These are phyloP conservation scores for Zygaena filipendulae DNA, from an alignment of 2,888 invertebrate genomes.

Conservation along the genomic window DNA sequence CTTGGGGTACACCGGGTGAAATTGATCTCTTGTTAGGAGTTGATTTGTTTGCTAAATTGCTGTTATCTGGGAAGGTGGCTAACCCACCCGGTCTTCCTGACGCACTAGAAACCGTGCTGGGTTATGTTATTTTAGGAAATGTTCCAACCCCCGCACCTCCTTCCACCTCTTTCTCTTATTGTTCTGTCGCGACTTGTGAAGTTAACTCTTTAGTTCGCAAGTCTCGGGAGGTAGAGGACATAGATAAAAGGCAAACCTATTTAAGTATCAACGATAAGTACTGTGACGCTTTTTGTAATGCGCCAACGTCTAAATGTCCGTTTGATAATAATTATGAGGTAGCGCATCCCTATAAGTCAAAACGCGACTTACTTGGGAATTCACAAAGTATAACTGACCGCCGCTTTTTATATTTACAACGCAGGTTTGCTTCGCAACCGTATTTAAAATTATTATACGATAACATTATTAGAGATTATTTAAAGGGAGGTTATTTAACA, in stretches of 20 bases:
- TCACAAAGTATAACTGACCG: not conserved
- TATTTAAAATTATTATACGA: constrained; percentile 9
- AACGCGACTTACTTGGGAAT: not conserved
- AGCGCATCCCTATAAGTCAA: constrained; percentile 5
- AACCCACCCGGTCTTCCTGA: constrained; percentile 1
- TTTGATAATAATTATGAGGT: constrained; percentile 6
- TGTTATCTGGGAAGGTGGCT: constrained; percentile 6
- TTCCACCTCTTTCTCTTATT: not conserved
- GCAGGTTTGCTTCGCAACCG: constrained; percentile 7
- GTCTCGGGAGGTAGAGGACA: constrained; percentile 5
- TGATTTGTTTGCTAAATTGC: constrained; percentile 9
- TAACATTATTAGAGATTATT: constrained; percentile 11
- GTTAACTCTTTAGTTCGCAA: constrained; percentile 3
- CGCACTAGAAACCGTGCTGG: constrained; percentile 7
- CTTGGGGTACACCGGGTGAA: constrained; percentile 5
- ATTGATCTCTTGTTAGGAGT: constrained; percentile 11
- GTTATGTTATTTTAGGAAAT: constrained; percentile 8
- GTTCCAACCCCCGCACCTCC: constrained; percentile 1
- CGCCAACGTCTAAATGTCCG: constrained; percentile 1
- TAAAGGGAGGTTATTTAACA: too few species aligned
- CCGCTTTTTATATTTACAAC: constrained; percentile 10
- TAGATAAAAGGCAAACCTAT: not conserved
- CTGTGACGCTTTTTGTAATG: constrained; percentile 7
- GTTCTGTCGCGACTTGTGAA: constrained; percentile 2
- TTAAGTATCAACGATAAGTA: constrained; percentile 7